Evolutionary conservation across 2,888 invertebrate genomes (phyloP), one percentile per base, ranked within the genome.

Genomic region (Drosophila siamana): DNA sequence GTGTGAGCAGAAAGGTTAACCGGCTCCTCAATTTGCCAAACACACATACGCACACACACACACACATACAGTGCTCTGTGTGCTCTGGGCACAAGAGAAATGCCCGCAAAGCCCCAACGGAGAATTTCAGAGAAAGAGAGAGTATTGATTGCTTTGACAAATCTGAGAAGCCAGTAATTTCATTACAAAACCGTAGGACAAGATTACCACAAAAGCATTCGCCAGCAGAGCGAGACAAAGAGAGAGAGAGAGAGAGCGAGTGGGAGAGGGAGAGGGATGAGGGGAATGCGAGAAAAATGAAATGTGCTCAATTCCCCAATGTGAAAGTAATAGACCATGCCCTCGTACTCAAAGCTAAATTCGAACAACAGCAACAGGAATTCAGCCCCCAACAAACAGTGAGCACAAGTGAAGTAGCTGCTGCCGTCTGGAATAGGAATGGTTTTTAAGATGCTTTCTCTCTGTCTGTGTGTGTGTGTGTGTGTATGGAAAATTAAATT

Each of bases 401-500:
- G n/a, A n/a, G 13, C 19, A 48, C 44, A 44, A 36, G 48, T 57
- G 43, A 61, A 71, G 64, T 64, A 51, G 55, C 59, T 70, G 51
- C 24, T 26, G 36, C 70, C 36, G 61, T 36, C 36, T 19, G 59
- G 13, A 15, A 11, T 26, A 13, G 15, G 26, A 1, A 1, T 15
- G 51, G 68, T 51, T 56, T 55, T 83, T 61, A 61, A 77, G 80
- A 74, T 74, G 77, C 69, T 74, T 78, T 71, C 7, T 3, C 19
- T 19, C 19, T 19, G 19, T 19, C 2, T 3, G 19, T 26, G 51
- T 36, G 24, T 40, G 46, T 52, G 44, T 63, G 48, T 69, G 74
- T 77, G 74, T 79, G 78, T 79, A 83, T 80, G 88, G 83, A 89
- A 90, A 90, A 90, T 90, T 90, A 89, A 90, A 90, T 90, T 90